Evolutionary conservation across 2,888 invertebrate genomes (phyloP).

Genomic region (Dasysyrphus albostriatus): DNA sequence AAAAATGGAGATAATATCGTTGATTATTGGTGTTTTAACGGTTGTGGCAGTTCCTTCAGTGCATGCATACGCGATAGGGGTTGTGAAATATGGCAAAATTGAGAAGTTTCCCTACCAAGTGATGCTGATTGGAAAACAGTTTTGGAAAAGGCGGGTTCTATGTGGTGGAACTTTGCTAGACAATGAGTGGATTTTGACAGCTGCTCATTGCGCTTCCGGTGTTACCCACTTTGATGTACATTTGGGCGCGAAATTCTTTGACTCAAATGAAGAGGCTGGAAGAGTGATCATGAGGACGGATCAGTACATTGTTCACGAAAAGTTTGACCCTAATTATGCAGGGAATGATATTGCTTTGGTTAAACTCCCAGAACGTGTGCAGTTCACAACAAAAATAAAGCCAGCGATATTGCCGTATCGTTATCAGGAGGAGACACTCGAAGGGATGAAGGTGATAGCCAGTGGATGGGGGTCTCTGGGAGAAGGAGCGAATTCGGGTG

Average conservation of each 20-base stretch:
- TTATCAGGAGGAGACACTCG: constrained; percentile 77
- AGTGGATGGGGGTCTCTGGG: constrained; percentile 82
- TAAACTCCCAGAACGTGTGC: constrained; percentile 79
- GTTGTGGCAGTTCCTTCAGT: constrained; percentile 31
- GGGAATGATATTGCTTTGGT: constrained; percentile 83
- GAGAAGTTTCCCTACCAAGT: constrained; percentile 83
- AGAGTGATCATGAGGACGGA: constrained; percentile 80
- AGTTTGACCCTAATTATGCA: constrained; percentile 80
- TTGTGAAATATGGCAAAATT: constrained; percentile 80
- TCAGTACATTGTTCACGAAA: constrained; percentile 82
- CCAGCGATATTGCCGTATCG: constrained; percentile 80
- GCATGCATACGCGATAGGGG: constrained; percentile 80
- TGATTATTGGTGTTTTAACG: constrained; percentile 42
- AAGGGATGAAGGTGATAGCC: constrained; percentile 80
- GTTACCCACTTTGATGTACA: constrained; percentile 82
- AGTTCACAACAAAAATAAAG: constrained; percentile 80
- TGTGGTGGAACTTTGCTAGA: constrained; percentile 83
- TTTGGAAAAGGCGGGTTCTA: constrained; percentile 81
- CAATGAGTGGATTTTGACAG: constrained; percentile 82
- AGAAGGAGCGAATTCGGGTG: constrained; percentile 79
- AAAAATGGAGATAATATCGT: constrained; percentile 27
- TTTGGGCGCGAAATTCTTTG: constrained; percentile 81
- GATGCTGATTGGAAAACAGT: constrained; percentile 82
- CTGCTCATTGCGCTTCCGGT: constrained; percentile 82
- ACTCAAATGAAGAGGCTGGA: constrained; percentile 79